phyloP scores from a whole-genome alignment of 23 tunicate genomes.

The Aplidium turbinatum region DNA sequence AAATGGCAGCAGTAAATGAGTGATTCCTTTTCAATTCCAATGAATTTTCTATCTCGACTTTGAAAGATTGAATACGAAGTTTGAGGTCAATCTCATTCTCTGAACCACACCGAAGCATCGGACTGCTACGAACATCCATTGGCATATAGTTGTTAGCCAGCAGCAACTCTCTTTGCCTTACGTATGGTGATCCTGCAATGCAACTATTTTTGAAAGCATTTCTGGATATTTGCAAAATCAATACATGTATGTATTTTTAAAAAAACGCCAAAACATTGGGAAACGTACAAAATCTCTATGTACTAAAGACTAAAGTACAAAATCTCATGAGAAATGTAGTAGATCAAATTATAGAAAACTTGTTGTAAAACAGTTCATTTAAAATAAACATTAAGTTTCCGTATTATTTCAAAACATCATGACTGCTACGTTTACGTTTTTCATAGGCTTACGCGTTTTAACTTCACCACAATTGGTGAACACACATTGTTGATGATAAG shows the following conservation, averaged over 20 bases:
- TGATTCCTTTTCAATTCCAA: background rate
- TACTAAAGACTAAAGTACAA: too few species aligned
- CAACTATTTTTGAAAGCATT: too few species aligned
- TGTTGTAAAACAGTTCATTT: background rate
- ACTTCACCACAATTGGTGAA: too few species aligned
- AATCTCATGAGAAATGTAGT: too few species aligned
- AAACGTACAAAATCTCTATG: too few species aligned
- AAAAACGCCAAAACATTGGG: too few species aligned
- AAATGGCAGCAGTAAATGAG: background rate
- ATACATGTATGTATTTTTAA: too few species aligned
- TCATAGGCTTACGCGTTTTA: background rate
- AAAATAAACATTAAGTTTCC: background rate
- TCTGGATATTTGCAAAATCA: too few species aligned
- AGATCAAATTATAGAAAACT: too few species aligned
- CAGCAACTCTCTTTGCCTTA: constrained; percentile 18
- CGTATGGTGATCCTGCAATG: constrained; percentile 12
- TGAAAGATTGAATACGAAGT: constrained; percentile 5
- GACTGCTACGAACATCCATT: background rate
- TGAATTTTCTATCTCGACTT: background rate
- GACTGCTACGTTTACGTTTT: background rate
- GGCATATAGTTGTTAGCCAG: constrained; percentile 30
- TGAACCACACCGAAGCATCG: background rate
- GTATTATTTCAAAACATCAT: background rate
- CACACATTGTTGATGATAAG: too few species aligned
- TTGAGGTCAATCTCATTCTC: constrained; percentile 1